Base-by-base conservation (phyloP, 2,113 vertebrate genomes). In the Trogon melanurus region DNA sequence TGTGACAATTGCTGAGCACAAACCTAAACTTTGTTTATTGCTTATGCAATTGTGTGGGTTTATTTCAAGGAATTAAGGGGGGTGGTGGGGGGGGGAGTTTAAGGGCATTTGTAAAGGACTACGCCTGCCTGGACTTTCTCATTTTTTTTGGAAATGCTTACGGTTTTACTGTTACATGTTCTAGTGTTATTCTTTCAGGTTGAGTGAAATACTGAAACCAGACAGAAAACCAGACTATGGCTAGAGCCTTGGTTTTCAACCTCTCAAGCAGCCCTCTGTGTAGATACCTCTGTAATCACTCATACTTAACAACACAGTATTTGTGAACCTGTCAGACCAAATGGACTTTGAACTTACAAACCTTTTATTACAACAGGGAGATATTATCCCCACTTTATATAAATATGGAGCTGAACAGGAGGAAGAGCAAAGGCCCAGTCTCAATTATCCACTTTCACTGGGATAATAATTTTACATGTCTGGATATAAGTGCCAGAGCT, bases 1-100 rank as follows among this genome's bases (percentile, higher is more conserved):
- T 73, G 54, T 91, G 58, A 62, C 54, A 88, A 51, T 53, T 69
- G 12, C 5, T 91, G 58, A 50, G n/a, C 44, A 79, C 41, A 79
- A 61, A 70, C 58, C 45, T 48, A 38, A 30, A 10, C 15, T 87
- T 75, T 71, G 5, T 79, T 81, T 90, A 50, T 45, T 50, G 41
- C 30, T 92, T 85, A 58, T 85, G 80, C 25, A 91, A 76, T 70
- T 22, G 17, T 71, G 65, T 65, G 73, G 16, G 19, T 53, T 93
- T 95, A 41, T 92, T 92, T 89, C 73, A 95, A 94, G 70, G 73
- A 95, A 92, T 53, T 79, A 47, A 30, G 23, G 44, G 18, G 5
- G 3, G n/a, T n/a, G n/a, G n/a, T n/a, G 3, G 11, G 14, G 23
- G 50, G 32, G 67, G 25, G 51, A 56, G 7, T 32, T 62, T 61